Evolutionary conservation across 2,113 vertebrate species (phyloP).

Genomic region (Coracopsis vasa): DNA sequence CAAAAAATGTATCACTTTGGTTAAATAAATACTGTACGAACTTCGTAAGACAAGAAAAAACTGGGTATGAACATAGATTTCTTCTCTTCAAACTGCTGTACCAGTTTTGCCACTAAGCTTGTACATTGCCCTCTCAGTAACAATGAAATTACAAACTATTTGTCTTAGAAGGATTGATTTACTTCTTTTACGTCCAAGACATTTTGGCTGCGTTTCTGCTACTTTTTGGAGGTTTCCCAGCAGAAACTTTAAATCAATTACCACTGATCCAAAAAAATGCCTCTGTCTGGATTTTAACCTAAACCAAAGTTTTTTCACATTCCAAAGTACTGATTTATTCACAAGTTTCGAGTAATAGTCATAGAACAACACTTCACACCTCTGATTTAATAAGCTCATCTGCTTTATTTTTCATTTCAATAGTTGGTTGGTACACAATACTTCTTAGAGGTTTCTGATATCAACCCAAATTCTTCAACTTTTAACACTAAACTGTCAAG

Average conservation of each 20-base stretch:
- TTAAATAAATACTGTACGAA: conserved; percentile 15
- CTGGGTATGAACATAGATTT: background rate
- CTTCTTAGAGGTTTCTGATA: background rate
- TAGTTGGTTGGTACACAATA: background rate
- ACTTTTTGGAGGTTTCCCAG: conserved; percentile 58
- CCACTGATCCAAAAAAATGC: conserved; percentile 56
- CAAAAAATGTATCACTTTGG: conserved; percentile 7
- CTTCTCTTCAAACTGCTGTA: background rate
- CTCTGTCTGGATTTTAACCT: conserved; percentile 55
- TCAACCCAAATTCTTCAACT: background rate
- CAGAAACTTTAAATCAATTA: conserved; percentile 66
- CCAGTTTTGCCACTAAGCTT: background rate
- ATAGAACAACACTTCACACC: conserved; percentile 38
- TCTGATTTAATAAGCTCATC: conserved; percentile 40
- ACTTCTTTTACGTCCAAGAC: conserved; percentile 25
- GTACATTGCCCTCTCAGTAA: background rate
- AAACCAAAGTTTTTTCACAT: conserved; percentile 52
- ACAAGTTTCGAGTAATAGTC: conserved; percentile 47
- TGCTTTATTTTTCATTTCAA: background rate
- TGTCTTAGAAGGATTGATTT: conserved; percentile 40
- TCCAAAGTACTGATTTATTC: conserved; percentile 66
- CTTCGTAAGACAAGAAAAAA: background rate
- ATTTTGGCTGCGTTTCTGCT: conserved; percentile 56
- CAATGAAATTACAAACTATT: conserved; percentile 47
- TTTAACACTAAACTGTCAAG: background rate